Evolutionary conservation across 53 echinoderm and acorn worm genomes (phyloP), one percentile per base, ranked within the genome.

Genomic region (Hippasteria phrygiana): DNA sequence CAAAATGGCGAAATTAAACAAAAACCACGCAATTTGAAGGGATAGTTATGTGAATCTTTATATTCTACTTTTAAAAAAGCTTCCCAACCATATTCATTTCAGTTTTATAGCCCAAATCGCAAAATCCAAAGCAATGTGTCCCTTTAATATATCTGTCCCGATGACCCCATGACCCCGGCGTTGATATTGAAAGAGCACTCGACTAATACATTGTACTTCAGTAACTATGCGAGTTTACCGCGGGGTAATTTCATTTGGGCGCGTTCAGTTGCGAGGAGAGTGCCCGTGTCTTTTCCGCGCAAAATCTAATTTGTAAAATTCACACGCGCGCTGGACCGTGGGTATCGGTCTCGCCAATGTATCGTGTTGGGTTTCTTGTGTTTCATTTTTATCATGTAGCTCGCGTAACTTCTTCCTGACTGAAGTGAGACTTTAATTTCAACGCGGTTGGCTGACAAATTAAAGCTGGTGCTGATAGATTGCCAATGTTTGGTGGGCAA

Each of bases 241-340:
- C 82, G 66, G n/a, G n/a, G 18, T 82, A 82, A 82, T 82, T 82
- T 82, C 64, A 82, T 82, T 82, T 79, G 40, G 43, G 82, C 66
- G 66, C 82, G 66, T 64, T 82, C 66, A 65, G 82, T 66, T 82
- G 43, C 40, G 82, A 66, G 45, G 59, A 79, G 82, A 82, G 82
- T 82, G 82, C 66, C 67, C 45, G 82, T 82, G 43, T 82, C 66
- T 62, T 62, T 63, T 82, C 82, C 82, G 65, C 82, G 65, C n/a
- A 62, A 82, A 82, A 82, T 82, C 82, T 82, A 82, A 82, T 82
- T 82, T 65, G 82, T 66, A 66, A 82, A 82, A 82, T 82, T 82
- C 66, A 82, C 82, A 82, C 82, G 82, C 82, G 82, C 65, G 55
- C 43, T 43, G 17, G 43, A 3, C 22, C 36, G 20, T 2, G 82